Base-by-base conservation (phyloP, 2,888 invertebrate genomes). In the Oscheius sp. region DNA sequence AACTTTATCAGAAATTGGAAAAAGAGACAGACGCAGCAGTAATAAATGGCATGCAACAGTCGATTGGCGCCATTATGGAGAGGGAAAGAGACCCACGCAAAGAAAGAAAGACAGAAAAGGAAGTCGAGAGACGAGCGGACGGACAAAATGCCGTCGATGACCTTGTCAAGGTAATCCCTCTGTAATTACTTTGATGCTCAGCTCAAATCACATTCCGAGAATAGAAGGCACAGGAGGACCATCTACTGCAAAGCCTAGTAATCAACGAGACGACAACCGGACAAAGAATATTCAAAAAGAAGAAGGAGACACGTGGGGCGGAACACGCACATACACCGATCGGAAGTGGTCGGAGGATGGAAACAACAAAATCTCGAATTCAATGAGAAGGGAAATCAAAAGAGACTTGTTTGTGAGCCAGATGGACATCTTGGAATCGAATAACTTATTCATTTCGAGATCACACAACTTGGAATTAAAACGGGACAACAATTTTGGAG, bases 291-390 rank as follows among this genome's bases (percentile, higher is more conserved):
- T 29, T 58, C 35, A 35, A 6, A 35, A 9, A 9, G 35, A 9
- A 35, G 9, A 35, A 9, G 9, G 35, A 9, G 35, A 35, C 35
- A 16, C 58, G n/a, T n/a, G 58, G 29, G 27, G n/a, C n/a, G 16
- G 16, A n/a, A 29, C 16, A 27, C 2, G n/a, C 25, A 12, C n/a
- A 27, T 16, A 29, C 25, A 12, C n/a, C 58, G 13, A 58, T 58
- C 58, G 58, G 58, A 58, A 58, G 29, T 58, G n/a, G 45, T 23
- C 61, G 21, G 55, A 55, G 55, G 25, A 52, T 52, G 25, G 21
- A 7, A 55, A 21, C 23, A 55, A 23, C 55, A 55, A 25, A 49
- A 49, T n/a, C n/a, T 16, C n/a, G 6, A 13, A 49, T 49, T 18
- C 49, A 49, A n/a, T 49, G 6, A 12, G 45, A 13, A 13, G 49